Percentiles rank a stretch among this genome's conserved stretches.
These are phyloP conservation scores for Coleophora deauratella DNA, from an alignment of 2,888 invertebrate species.

Conservation along the genomic window DNA sequence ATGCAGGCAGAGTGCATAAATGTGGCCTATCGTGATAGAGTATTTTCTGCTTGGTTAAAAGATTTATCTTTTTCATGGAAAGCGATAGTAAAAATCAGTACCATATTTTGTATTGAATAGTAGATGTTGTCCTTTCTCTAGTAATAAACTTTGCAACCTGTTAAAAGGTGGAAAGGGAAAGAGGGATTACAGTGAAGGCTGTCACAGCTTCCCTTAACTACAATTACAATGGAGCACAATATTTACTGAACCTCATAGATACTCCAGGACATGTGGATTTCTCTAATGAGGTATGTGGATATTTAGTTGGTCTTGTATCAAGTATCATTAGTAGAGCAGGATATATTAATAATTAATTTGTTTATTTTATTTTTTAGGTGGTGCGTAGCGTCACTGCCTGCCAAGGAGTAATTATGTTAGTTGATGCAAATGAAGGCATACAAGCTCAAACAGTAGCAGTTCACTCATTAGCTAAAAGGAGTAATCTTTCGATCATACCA, in stretches of 20 bases:
- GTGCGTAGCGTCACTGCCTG: slow-evolving; percentile 93
- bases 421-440: slow-evolving; percentile 96
- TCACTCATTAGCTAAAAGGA: slow-evolving; percentile 90
- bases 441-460: slow-evolving; percentile 99
- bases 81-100: no score
- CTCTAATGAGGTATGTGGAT: slow-evolving; percentile 85
- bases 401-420: slow-evolving; percentile 94
- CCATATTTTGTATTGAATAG: no score
- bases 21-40: no score
- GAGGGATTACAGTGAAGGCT: slow-evolving; percentile 99
- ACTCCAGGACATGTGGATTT: slow-evolving; percentile 99
- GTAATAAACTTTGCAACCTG: neutral
- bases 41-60: no score
- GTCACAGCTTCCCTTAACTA: slow-evolving; percentile 94
- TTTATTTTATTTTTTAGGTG: slow-evolving; percentile 62
- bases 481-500: slow-evolving; percentile 88
- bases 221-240: slow-evolving; percentile 78
- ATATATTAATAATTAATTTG: no score
- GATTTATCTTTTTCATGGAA: no score
- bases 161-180: slow-evolving; percentile 89
- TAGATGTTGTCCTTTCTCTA: no score
- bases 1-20: no score
- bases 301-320: neutral
- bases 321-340: neutral
- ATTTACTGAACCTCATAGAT: slow-evolving; percentile 95